Percentiles rank a stretch among this genome's conserved stretches.
Evolutionary conservation across 2,797 vertebrate genomes (phyloP).

Genomic region (Amblyopsis hoosieri): DNA sequence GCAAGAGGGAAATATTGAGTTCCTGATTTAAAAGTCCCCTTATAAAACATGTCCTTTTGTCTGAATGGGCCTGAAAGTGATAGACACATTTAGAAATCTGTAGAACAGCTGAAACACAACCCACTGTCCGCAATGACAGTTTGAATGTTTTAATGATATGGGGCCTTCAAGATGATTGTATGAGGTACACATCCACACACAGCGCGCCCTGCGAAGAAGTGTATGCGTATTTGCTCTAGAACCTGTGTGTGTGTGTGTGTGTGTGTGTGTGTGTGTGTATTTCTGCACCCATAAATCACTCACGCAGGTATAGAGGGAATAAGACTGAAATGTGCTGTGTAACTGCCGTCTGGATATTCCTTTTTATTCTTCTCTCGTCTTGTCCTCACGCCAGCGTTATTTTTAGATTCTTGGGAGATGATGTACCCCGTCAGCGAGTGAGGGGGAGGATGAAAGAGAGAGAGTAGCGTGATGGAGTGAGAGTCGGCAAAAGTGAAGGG

Average conservation of each 20-base stretch:
- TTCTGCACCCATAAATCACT: slow-evolving; percentile 21
- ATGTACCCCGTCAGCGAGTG: slow-evolving; percentile 71
- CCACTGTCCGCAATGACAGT: no score
- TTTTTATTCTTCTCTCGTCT: not conserved
- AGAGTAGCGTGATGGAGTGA: slow-evolving; percentile 28
- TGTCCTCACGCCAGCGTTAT: slow-evolving; percentile 55
- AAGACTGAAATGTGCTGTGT: slow-evolving; percentile 62
- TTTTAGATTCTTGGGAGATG: slow-evolving; percentile 76
- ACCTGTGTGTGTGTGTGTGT: not conserved
- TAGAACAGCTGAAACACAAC: no score
- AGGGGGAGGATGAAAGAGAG: slow-evolving; percentile 57
- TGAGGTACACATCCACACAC: no score
- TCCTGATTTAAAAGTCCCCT: slow-evolving; percentile 15
- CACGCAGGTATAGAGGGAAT: slow-evolving; percentile 28
- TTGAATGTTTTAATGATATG: no score
- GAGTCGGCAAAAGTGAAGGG: slow-evolving; percentile 36
- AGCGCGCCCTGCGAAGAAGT: no score
- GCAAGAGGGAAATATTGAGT: slow-evolving; percentile 16
- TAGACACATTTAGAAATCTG: no score
- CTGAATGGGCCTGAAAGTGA: no score
- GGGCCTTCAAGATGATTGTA: no score
- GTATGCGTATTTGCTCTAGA: no score
- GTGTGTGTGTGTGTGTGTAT: slow-evolving; percentile 13
- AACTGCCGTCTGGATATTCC: slow-evolving; percentile 51
- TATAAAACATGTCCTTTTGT: no score